phyloP scores from a whole-genome alignment of 2,797 vertebrate genomes.

The Karalla daura region DNA sequence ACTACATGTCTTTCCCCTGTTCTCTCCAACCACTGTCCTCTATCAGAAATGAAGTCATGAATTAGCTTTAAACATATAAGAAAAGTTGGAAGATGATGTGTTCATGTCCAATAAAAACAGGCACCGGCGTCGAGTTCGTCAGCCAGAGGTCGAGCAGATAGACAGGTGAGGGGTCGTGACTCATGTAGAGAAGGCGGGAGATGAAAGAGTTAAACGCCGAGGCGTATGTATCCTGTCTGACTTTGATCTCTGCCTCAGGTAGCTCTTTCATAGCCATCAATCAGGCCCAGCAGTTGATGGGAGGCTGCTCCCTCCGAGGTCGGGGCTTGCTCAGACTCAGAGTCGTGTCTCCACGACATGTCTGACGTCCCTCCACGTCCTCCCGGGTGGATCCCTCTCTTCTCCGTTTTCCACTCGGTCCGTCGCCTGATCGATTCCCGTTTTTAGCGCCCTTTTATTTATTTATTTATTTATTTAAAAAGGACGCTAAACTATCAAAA shows the following conservation, averaged over 20 bases:
- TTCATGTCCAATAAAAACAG: constrained; percentile 24
- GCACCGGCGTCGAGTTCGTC: constrained; percentile 18
- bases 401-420: constrained; percentile 22
- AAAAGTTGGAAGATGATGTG: too few relatives aligned
- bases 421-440: constrained; percentile 8
- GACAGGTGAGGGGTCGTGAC: constrained; percentile 72
- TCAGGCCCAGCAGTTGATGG: constrained; percentile 67
- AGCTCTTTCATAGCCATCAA: constrained; percentile 76
- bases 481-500: constrained; percentile 34
- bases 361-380: constrained; percentile 26
- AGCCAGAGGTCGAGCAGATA: constrained; percentile 62
- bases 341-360: constrained; percentile 45
- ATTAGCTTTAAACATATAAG: too few relatives aligned
- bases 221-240: constrained; percentile 71
- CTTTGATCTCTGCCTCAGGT: constrained; percentile 86
- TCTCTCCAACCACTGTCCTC: too few relatives aligned
- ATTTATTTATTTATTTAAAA: too few relatives aligned
- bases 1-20: too few relatives aligned
- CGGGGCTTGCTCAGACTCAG: constrained; percentile 67
- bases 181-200: constrained; percentile 60
- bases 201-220: constrained; percentile 82
- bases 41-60: too few relatives aligned
- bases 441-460: not conserved
- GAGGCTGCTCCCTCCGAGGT: constrained; percentile 45
- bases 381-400: constrained; percentile 23